These are phyloP conservation scores for Sporophila hypoxantha DNA, from an alignment of 2,113 vertebrate species.

Conservation along the genomic window DNA sequence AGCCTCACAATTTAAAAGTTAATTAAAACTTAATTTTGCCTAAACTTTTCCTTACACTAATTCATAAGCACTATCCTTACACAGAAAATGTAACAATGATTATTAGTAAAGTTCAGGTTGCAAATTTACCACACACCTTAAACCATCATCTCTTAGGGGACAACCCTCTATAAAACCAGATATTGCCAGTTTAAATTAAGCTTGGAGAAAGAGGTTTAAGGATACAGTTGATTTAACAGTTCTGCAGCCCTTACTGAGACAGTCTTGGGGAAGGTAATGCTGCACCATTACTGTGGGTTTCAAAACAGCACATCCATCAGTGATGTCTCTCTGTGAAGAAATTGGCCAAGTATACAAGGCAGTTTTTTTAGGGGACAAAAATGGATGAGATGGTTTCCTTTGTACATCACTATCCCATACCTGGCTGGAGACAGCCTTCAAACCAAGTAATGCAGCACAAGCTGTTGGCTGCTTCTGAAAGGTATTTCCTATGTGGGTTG, in stretches of 20 bases:
- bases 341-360: not conserved
- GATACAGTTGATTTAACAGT: not conserved
- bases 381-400: not conserved
- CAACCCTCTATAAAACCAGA: not conserved
- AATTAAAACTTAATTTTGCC: not conserved
- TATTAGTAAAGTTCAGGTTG: not conserved
- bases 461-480: not conserved
- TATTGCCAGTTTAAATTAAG: not conserved
- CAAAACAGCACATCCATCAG: not conserved
- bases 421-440: not conserved
- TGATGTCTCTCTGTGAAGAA: not conserved
- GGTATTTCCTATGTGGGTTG: not conserved
- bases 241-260: not conserved
- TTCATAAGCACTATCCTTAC: not conserved
- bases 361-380: not conserved
- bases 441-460: not conserved
- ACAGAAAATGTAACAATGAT: not conserved
- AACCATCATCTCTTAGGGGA: not conserved
- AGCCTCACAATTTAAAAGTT: not conserved
- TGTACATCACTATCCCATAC: not conserved
- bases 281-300: not conserved
- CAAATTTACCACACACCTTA: not conserved
- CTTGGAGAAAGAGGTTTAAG: not conserved
- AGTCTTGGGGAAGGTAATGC: not conserved
- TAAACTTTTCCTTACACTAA: not conserved